These are phyloP conservation scores for Echinarachnius parma DNA, from an alignment of 53 echinoderm and acorn worm genomes.

Conservation along the genomic window DNA sequence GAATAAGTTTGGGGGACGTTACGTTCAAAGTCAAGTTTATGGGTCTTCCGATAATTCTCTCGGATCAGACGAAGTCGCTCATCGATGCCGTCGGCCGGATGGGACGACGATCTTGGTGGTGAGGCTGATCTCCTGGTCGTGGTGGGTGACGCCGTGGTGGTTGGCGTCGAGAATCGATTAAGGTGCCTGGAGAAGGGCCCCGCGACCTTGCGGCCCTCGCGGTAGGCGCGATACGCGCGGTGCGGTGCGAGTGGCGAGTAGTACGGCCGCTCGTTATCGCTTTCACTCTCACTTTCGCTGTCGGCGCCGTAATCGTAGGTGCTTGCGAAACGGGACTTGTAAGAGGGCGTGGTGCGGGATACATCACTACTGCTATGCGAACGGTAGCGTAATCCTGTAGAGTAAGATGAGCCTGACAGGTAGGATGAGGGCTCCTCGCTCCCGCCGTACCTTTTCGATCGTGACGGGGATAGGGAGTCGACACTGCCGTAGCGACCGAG, in stretches of 20 bases:
- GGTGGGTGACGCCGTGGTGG: conserved; percentile 2
- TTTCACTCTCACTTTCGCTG: conserved; percentile 13
- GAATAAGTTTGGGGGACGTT: conserved; percentile 18
- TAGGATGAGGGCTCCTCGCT: conserved; percentile 37
- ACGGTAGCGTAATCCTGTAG: conserved; percentile 39
- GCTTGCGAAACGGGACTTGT: conserved; percentile 8
- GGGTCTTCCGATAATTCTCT: conserved; percentile 26
- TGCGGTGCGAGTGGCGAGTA: conserved; percentile 31
- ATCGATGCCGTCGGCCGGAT: conserved; percentile 13
- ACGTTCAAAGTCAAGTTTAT: conserved; percentile 36
- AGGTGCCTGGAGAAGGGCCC: conserved; percentile 27
- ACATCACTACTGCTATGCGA: conserved; percentile 42
- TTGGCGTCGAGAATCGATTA: background rate
- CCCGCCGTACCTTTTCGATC: background rate
- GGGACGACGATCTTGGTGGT: conserved; percentile 29
- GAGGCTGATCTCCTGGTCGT: conserved; percentile 1
- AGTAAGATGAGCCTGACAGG: conserved; percentile 23
- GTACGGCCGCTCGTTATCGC: conserved; percentile 15
- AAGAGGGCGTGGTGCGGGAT: conserved; percentile 38
- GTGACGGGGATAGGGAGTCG: conserved; percentile 36
- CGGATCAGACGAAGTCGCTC: conserved; percentile 38
- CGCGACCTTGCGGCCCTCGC: conserved; percentile 15
- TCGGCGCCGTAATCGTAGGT: conserved; percentile 26
- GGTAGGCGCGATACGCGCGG: conserved; percentile 30
- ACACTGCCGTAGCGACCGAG: conserved; percentile 42